Evolutionary conservation across 2,113 vertebrate genomes (phyloP).

Genomic region (Urocitellus parryii): DNA sequence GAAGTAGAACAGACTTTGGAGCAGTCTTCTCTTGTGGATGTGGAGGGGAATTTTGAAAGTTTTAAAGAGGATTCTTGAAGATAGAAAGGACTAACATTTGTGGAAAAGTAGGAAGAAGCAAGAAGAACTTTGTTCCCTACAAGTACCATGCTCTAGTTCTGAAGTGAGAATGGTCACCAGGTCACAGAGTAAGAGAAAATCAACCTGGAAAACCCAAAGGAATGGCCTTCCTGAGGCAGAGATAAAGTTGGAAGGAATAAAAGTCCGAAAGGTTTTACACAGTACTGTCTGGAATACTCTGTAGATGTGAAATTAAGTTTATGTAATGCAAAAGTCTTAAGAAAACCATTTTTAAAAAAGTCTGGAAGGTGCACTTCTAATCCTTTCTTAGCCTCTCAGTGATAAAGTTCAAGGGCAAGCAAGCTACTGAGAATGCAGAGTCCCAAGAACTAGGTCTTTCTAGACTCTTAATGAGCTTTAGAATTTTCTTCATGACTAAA

Average conservation of each 20-base stretch:
- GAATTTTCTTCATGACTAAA: not conserved
- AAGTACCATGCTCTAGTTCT: not conserved
- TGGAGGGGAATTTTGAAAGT: not conserved
- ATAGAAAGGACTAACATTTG: not conserved
- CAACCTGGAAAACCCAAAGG: not conserved
- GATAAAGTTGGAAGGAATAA: not conserved
- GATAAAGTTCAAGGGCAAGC: not conserved
- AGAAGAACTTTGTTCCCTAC: not conserved
- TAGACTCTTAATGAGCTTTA: not conserved
- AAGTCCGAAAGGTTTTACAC: constrained; percentile 20
- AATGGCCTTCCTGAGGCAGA: not conserved
- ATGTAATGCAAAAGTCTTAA: constrained; percentile 48
- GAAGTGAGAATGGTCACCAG: not conserved
- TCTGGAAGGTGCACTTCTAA: not conserved
- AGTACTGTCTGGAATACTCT: constrained; percentile 39
- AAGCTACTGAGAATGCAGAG: not conserved
- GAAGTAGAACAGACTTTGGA: not conserved
- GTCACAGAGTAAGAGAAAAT: not conserved
- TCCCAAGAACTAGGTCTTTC: not conserved
- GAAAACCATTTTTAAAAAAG: constrained; percentile 54
- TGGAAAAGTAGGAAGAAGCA: not conserved
- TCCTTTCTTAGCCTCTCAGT: not conserved
- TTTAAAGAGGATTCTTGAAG: not conserved
- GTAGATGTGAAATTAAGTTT: constrained; percentile 66
- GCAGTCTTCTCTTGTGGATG: not conserved